A percentile compares a stretch with the other conserved stretches of the same genome.
These are phyloP conservation scores for Aegotheles bennettii DNA, from an alignment of 2,113 vertebrate genomes.

Conservation along the genomic window DNA sequence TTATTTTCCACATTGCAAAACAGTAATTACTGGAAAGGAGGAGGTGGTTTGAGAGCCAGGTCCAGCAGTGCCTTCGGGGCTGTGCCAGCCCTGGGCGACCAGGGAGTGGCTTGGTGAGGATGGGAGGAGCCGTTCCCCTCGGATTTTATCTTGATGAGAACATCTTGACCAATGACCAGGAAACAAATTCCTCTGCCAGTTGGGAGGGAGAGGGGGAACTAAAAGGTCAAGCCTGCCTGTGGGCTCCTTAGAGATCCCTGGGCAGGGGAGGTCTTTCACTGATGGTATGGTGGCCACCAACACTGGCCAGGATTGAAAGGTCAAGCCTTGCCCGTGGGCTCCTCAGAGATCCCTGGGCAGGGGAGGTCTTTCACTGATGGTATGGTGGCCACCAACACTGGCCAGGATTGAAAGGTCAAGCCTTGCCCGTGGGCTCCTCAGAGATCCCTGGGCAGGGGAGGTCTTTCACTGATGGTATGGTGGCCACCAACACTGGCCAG, in stretches of 20 bases:
- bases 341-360: too few relatives aligned
- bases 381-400: fast-evolving
- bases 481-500: too few relatives aligned
- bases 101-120: neutral
- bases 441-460: neutral
- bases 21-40: conserved; percentile 12
- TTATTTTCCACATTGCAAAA: conserved; percentile 46
- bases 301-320: too few relatives aligned
- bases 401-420: too few relatives aligned
- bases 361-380: too few relatives aligned
- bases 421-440: neutral
- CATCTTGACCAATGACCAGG: neutral
- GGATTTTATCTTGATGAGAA: neutral
- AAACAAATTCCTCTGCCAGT: neutral
- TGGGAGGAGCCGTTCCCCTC: neutral
- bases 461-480: too few relatives aligned
- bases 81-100: neutral
- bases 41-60: neutral
- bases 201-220: neutral
- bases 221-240: neutral
- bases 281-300: too few relatives aligned
- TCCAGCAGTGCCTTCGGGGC: neutral
- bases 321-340: too few relatives aligned
- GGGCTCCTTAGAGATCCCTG: neutral
- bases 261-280: neutral